Evolutionary conservation across 2,888 invertebrate genomes (phyloP).

Genomic region (Melieria crassipennis): DNA sequence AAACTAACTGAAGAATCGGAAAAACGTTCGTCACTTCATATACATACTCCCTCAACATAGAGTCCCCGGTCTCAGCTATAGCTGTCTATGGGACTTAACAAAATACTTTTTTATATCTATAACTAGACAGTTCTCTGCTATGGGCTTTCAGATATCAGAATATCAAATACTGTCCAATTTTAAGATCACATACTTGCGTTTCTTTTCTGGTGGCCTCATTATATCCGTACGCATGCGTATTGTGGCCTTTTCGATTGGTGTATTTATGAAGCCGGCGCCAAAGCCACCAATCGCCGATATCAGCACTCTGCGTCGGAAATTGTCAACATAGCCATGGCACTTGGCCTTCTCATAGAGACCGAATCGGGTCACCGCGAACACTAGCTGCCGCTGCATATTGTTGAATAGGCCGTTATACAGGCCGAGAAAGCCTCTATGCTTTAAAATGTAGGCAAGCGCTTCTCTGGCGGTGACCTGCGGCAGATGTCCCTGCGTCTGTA

Average conservation of each 20-base stretch:
- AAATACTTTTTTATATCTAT: no score
- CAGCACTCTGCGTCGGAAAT: constrained; percentile 8
- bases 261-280: constrained; percentile 19
- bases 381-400: constrained; percentile 17
- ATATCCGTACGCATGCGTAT: constrained; percentile 34
- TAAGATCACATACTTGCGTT: constrained; percentile 23
- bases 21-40: no score
- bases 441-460: background rate
- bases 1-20: no score
- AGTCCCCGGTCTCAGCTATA: no score
- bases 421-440: constrained; percentile 18
- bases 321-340: constrained; percentile 7
- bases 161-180: background rate
- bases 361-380: constrained; percentile 29
- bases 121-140: no score
- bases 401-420: constrained; percentile 25
- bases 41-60: no score
- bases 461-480: background rate
- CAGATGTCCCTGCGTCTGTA: background rate
- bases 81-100: no score
- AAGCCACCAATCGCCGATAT: constrained; percentile 25
- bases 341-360: constrained; percentile 26
- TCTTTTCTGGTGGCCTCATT: constrained; percentile 14
- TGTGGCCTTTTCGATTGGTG: constrained; percentile 26
- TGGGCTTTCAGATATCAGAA: no score